Conservation (phyloP, 2,797 vertebrate genomes). For the Vespertilio murinus region DNA sequence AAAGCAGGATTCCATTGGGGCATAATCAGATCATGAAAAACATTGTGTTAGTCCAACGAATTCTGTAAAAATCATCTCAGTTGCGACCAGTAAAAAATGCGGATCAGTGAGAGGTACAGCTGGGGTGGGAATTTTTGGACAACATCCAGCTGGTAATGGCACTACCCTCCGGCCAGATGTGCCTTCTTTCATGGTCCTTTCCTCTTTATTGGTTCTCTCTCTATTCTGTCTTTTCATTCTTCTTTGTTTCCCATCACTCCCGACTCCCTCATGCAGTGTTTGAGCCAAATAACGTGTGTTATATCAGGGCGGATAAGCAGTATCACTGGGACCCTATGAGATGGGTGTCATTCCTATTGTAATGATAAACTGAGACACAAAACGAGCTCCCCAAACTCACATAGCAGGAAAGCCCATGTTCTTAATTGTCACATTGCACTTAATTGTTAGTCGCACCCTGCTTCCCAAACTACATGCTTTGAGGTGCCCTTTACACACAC, state of each 20-base stretch:
- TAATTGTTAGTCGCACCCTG: background rate
- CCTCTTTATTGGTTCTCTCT: background rate
- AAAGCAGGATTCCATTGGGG: background rate
- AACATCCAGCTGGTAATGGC: background rate
- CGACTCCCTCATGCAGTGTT: background rate
- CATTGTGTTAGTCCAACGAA: background rate
- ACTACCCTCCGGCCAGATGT: background rate
- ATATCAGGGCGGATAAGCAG: background rate
- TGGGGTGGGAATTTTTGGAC: background rate
- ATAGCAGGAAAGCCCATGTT: background rate
- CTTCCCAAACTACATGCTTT: background rate
- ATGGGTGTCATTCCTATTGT: background rate
- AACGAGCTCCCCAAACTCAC: background rate
- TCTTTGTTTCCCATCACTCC: background rate
- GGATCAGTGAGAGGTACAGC: background rate
- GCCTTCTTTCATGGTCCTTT: background rate
- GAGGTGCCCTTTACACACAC: background rate
- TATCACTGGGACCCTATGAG: background rate
- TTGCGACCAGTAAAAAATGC: background rate
- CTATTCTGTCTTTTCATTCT: background rate
- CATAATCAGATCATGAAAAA: conserved; percentile 36
- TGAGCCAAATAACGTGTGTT: background rate
- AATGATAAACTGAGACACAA: background rate
- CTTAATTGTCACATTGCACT: background rate
- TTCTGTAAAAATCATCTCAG: conserved; percentile 40